Conservation (phyloP, 23 tunicate genomes). For the Trididemnum clinides region DNA sequence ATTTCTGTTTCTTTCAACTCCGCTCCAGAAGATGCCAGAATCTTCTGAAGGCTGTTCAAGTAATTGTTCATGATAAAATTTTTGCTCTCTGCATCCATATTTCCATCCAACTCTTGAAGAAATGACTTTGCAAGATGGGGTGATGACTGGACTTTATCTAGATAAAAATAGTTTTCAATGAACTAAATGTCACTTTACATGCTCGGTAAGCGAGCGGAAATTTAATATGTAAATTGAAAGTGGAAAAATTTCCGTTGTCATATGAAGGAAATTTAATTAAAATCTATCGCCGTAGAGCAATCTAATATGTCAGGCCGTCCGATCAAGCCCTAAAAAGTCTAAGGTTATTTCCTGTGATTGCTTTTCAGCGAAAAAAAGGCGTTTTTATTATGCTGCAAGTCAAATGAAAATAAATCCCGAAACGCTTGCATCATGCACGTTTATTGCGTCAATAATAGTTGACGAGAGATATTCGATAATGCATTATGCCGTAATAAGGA, state of each 20-base stretch:
- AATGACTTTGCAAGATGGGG: constrained; percentile 30
- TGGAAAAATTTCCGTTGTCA: background rate
- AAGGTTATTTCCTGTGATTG: constrained; percentile 30
- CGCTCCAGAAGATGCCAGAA: background rate
- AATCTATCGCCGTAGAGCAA: background rate
- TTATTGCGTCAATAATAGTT: constrained; percentile 12
- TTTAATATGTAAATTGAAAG: constrained; percentile 14
- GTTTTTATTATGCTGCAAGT: background rate
- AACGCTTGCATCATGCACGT: constrained; percentile 31
- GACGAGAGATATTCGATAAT: too few relatives aligned
- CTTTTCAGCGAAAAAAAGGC: background rate
- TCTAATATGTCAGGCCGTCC: background rate
- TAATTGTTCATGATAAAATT: constrained; percentile 67
- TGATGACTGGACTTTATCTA: background rate
- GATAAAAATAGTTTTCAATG: too few relatives aligned
- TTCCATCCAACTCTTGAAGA: constrained; percentile 18
- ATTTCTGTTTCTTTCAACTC: background rate
- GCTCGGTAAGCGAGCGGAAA: too few relatives aligned
- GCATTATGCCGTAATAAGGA: too few relatives aligned
- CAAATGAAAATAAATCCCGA: constrained; percentile 15
- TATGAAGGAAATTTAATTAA: background rate
- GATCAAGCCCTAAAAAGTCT: constrained; percentile 20
- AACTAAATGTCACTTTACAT: too few relatives aligned
- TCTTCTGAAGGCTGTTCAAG: constrained; percentile 45
- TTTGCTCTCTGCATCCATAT: constrained; percentile 26